phyloP scores from a whole-genome alignment of 2,888 invertebrate genomes.

The Monoplex corrugatus region DNA sequence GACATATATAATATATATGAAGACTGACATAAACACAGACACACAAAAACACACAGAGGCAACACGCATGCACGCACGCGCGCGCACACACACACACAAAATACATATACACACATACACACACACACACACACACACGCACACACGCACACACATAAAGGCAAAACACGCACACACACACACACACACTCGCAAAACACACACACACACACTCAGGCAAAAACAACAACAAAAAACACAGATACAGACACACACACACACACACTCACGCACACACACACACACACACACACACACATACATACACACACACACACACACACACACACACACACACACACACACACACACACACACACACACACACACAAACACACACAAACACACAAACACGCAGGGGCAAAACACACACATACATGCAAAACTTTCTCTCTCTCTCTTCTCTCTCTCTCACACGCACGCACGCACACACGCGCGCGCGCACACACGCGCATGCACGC shows the following conservation, averaged over 20 bases:
- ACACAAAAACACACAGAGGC: no score
- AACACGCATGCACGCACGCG: background rate
- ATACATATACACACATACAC: background rate
- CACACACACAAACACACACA: background rate
- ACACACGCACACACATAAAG: background rate
- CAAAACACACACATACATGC: background rate
- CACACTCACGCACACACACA: background rate
- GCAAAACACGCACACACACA: constrained; percentile 10
- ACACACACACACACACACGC: background rate
- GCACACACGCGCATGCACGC: no score
- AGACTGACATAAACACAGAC: no score
- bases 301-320: background rate
- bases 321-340: background rate
- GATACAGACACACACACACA: background rate
- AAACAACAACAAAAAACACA: no score
- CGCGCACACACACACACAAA: background rate
- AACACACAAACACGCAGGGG: background rate
- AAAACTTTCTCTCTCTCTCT: no score
- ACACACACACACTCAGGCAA: background rate
- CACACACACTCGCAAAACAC: background rate
- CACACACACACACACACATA: background rate
- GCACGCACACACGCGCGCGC: no score
- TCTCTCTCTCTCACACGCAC: no score
- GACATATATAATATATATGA: no score
- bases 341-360: background rate